Base-by-base conservation (phyloP, 2,797 vertebrate species). In the Sus cebifrons region DNA sequence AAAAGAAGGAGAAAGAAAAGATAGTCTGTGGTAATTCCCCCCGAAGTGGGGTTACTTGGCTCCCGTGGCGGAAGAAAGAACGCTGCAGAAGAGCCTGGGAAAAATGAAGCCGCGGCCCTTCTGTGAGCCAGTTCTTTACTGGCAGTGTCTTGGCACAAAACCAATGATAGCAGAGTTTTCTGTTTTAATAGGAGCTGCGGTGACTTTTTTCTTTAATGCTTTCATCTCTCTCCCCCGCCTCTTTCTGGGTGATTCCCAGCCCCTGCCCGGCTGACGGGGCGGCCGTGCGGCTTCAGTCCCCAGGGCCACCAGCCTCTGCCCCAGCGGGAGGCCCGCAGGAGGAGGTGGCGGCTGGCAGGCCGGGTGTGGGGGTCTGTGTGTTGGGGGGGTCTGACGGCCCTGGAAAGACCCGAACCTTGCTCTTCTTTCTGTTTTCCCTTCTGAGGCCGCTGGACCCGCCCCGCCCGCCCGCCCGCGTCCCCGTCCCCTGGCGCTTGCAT, bases 401-500 rank as follows among this genome's bases (percentile, higher is more conserved):
- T 0, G n/a, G 62, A 16, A 2, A 89, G 82, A 91, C 73, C 29
- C 6, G 67, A 17, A 8, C 2, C 40, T 62, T 93, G 3, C 79
- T 89, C 88, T 40, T 18, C 67, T n/a, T 54, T 81, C 11, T 40
- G 21, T 16, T 27, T 44, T 18, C 15, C 73, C 62, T 62, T 14
- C 62, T 4, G 5, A 75, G 64, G 44, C 44, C 9, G 44, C 6
- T 49, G 44, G 44, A 82, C 95, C 78, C 52, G 74, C 91, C 96
- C 97, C 68, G 14, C 97, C 32, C 32, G 32, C 96, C 96, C 95
- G 91, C 96, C 20, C 10, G 1, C 11, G 5, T 40, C 81, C 70
- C 9, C 0, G 16, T 16, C 32, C 32, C 32, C 9, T n/a, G 58
- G 4, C 0, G 27, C 78, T 32, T 10, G 16, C 77, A 4, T 10